These are phyloP conservation scores for Celastrina argiolus DNA, from an alignment of 2,888 invertebrate species.

Conservation along the genomic window DNA sequence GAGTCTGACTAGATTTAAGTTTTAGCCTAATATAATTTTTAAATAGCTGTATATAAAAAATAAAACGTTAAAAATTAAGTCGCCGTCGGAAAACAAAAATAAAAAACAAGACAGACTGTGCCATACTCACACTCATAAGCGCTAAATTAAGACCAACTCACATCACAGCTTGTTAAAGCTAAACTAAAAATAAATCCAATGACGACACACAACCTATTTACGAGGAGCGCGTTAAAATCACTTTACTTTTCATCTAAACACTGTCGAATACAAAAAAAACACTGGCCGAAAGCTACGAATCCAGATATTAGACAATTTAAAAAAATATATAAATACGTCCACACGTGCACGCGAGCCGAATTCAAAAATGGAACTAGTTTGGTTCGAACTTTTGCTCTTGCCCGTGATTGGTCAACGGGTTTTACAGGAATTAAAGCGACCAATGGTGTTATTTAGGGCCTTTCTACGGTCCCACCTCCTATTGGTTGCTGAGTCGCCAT, in stretches of 20 bases:
- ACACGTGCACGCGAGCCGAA: slow-evolving; percentile 53
- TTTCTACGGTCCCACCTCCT: slow-evolving; percentile 60
- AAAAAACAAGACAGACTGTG: slow-evolving; percentile 61
- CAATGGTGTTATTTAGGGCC: slow-evolving; percentile 46
- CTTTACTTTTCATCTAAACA: background rate
- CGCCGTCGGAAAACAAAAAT: slow-evolving; percentile 38
- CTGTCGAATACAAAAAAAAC: background rate
- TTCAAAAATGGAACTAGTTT: slow-evolving; percentile 73
- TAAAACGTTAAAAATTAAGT: background rate
- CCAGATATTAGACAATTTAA: slow-evolving; percentile 13
- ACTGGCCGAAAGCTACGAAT: slow-evolving; percentile 8
- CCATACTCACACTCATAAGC: slow-evolving; percentile 66
- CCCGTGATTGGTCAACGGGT: slow-evolving; percentile 54
- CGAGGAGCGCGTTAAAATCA: slow-evolving; percentile 37
- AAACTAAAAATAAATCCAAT: slow-evolving; percentile 71
- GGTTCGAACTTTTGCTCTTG: slow-evolving; percentile 56
- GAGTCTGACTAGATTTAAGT: too few relatives aligned
- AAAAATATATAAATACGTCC: slow-evolving; percentile 19
- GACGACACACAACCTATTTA: slow-evolving; percentile 69
- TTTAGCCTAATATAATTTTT: background rate
- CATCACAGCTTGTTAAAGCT: slow-evolving; percentile 72
- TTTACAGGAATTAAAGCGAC: slow-evolving; percentile 46
- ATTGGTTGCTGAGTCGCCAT: slow-evolving; percentile 70
- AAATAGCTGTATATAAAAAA: background rate
- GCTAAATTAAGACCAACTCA: slow-evolving; percentile 73